Evolutionary conservation across 1,140 invertebrate genomes (phyloP), one percentile per base, ranked within the genome.

Genomic region (Bombus fervidus): DNA sequence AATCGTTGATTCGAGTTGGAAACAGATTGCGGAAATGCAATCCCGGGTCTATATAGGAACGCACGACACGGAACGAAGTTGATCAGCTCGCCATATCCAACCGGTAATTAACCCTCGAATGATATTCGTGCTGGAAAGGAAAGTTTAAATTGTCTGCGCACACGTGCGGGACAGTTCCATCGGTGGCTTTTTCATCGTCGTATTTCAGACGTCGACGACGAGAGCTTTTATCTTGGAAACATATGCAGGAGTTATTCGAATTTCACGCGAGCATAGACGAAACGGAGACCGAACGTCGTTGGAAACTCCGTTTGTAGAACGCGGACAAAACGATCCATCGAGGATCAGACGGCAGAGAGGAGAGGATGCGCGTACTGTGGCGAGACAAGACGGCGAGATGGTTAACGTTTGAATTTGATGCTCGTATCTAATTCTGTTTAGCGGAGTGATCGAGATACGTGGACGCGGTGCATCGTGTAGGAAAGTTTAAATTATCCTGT

Each of bases 401-500:
- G 86, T 68, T 85, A 87, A 89, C 79, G 72, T 91, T 90, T 89
- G 91, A 89, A 90, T 91, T 81, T 90, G 83, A 84, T 39, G 78
- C 74, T 91, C 85, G 87, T 90, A 91, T 92, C 89, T 89, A 91
- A 92, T 91, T 91, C 89, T 90, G 91, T 90, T 92, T 91, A 91
- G 74, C 73, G 83, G 47, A 89, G 53, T 85, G 90, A 90, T 84
- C 83, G 86, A 86, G 81, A 87, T 85, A 83, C 82, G 71, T 68
- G 85, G 78, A 83, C 76, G 69, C 72, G 73, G 28, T 81, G 53
- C 69, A 66, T 78, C 75, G 71, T 83, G 81, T 75, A 88, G 88
- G 89, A 93, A 94, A 94, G 93, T 94, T 94, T 93, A 93, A 94
- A 94, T 94, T 94, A 94, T 94, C 92, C 90, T 94, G 93, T 93